Percentiles rank a stretch among this genome's conserved stretches.
Evolutionary conservation across 2,113 vertebrate species (phyloP).

Genomic region (Pollimyrus isidori): DNA sequence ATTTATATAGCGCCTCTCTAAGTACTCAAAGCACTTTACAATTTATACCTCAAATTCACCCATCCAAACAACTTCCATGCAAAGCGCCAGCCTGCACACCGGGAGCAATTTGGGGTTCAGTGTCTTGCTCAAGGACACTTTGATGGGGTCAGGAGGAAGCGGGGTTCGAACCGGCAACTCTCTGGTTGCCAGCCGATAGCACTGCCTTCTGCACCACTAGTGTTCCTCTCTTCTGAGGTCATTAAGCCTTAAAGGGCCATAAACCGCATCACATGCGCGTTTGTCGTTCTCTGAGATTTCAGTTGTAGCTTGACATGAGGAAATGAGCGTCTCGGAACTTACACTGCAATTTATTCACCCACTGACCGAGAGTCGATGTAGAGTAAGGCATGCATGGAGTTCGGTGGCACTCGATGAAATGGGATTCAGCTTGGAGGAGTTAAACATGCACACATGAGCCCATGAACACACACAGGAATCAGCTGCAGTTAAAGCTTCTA

Average conservation of each 20-base stretch:
- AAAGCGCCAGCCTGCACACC: too few species aligned
- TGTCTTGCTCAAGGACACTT: too few species aligned
- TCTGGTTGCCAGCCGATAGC: too few species aligned
- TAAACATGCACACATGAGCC: not conserved
- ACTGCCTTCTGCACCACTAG: too few species aligned
- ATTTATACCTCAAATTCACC: too few species aligned
- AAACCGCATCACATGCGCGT: not conserved
- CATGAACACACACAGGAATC: conserved; percentile 55
- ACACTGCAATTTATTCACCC: not conserved
- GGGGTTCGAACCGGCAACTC: too few species aligned
- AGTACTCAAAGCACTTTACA: too few species aligned
- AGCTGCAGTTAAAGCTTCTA: conserved; percentile 56
- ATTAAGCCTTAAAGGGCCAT: not conserved
- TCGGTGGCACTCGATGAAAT: conserved; percentile 52
- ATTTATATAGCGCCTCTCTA: too few species aligned
- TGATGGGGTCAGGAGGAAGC: too few species aligned
- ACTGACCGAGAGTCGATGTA: not conserved
- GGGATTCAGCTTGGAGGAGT: conserved; percentile 16
- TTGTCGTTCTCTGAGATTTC: not conserved
- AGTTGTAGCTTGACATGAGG: not conserved
- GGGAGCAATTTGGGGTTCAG: too few species aligned
- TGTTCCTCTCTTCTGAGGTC: not conserved
- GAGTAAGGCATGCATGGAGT: conserved; percentile 52
- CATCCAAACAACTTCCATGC: too few species aligned
- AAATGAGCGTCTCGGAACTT: not conserved